Conservation (phyloP, 1,140 invertebrate genomes). For the Bombus huntii region DNA sequence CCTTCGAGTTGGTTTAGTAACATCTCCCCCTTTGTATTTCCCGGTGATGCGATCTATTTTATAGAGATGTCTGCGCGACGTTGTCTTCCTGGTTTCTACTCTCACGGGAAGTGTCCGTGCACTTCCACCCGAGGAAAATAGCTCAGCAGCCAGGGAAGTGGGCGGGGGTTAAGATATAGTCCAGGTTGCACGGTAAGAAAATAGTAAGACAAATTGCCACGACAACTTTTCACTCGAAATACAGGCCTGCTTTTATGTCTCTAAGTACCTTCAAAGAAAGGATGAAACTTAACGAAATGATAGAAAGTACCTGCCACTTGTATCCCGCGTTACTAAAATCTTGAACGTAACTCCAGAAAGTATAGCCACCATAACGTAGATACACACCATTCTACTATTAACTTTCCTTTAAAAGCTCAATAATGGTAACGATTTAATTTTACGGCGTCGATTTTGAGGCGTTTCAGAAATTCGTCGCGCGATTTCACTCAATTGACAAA, state of each 20-base stretch:
- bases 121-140: constrained; percentile 41
- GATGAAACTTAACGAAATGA: constrained; percentile 4
- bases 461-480: neutral
- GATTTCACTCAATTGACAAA: neutral
- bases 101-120: constrained; percentile 34
- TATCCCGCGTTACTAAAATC: neutral
- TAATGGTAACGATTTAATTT: neutral
- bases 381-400: neutral
- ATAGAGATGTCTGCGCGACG: constrained; percentile 25
- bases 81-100: constrained; percentile 42
- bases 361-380: neutral
- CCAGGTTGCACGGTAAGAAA: constrained; percentile 26
- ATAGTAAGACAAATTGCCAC: constrained; percentile 48
- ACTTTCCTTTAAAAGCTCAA: neutral
- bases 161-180: constrained; percentile 13
- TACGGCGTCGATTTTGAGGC: neutral
- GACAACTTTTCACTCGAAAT: constrained; percentile 27
- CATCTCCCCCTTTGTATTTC: constrained; percentile 18
- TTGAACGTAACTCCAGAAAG: neutral
- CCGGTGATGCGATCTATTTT: constrained; percentile 41
- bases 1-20: neutral
- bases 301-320: neutral
- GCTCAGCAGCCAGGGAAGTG: neutral
- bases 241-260: constrained; percentile 25
- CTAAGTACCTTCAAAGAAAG: constrained; percentile 28